Evolutionary conservation across 1,140 invertebrate genomes (phyloP).

Genomic region (Caenorhabditis brenneri): DNA sequence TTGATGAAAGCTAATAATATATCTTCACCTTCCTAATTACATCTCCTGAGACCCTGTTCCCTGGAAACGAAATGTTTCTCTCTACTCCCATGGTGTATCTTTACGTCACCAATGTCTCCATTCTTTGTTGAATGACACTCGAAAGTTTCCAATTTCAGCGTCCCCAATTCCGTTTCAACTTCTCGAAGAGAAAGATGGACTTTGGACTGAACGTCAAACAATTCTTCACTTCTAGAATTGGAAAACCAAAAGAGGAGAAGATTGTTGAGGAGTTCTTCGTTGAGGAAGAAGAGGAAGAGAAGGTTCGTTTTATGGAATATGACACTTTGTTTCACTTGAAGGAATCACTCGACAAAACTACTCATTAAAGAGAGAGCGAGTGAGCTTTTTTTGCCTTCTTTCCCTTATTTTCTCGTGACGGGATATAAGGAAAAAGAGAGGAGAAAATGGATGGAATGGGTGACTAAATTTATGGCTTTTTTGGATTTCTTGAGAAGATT

Average conservation of each 20-base stretch:
- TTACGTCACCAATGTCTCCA: background rate
- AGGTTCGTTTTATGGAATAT: background rate
- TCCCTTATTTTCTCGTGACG: background rate
- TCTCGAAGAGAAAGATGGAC: background rate
- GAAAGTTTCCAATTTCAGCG: background rate
- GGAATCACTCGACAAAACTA: background rate
- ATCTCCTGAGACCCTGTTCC: too few relatives aligned
- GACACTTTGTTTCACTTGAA: background rate
- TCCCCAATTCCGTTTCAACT: background rate
- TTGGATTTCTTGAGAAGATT: background rate
- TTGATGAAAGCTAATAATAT: too few relatives aligned
- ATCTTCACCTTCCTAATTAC: too few relatives aligned
- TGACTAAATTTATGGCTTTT: conserved; percentile 1
- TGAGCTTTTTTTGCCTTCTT: background rate
- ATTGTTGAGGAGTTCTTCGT: background rate
- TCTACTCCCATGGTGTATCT: background rate
- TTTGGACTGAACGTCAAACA: background rate
- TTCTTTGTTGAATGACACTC: background rate
- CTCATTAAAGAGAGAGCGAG: background rate
- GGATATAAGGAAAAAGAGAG: background rate
- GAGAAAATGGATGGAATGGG: background rate
- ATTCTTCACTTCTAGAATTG: background rate
- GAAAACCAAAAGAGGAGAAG: background rate
- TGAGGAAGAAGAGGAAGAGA: background rate
- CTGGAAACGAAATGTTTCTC: background rate